Evolutionary conservation across 2,113 vertebrate genomes (phyloP), one percentile per base, ranked within the genome.

Genomic region (Xenopus laevis): DNA sequence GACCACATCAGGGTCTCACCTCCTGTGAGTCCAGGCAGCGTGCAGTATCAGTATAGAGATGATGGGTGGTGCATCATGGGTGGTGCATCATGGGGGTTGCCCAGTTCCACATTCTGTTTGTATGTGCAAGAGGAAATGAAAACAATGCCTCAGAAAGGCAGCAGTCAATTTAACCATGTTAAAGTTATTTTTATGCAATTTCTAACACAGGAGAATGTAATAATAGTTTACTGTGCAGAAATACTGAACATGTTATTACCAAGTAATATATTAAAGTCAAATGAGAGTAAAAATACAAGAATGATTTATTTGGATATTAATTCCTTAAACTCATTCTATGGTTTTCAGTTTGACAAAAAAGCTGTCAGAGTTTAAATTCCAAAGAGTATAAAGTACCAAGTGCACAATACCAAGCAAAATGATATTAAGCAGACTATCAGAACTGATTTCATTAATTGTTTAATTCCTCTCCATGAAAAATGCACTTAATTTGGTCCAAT

Each of bases 371-470:
- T 13, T 52, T 58, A 62, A 46, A 23, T 68, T 61, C 57, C 60
- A 75, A 75, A 17, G 50, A 44, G 27, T 55, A 13, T 16, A 60
- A 47, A 60, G 60, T n/a, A 65, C 53, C 55, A 67, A 16, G 13
- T 61, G 17, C 30, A 60, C 33, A 61, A 69, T 18, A 66, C 45
- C 65, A 68, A 23, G 18, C 45, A 63, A 63, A 61, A 33, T 69
- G 57, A 59, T 76, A 69, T 62, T 63, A 64, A 27, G 66, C n/a
- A 63, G 53, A n/a, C 66, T 17, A 30, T 63, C 45, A 57, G 55
- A 68, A 69, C 58, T 55, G 66, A 69, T 69, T 76, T 61, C 10
- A 76, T 64, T 68, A 69, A 76, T 69, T 63, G 66, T 63, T 76
- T 55, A 76, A 63, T 76, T 76, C 45, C 8, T 61, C 61, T 20